phyloP scores from a whole-genome alignment of 2,888 invertebrate species.

The Heliothis peltigera region DNA sequence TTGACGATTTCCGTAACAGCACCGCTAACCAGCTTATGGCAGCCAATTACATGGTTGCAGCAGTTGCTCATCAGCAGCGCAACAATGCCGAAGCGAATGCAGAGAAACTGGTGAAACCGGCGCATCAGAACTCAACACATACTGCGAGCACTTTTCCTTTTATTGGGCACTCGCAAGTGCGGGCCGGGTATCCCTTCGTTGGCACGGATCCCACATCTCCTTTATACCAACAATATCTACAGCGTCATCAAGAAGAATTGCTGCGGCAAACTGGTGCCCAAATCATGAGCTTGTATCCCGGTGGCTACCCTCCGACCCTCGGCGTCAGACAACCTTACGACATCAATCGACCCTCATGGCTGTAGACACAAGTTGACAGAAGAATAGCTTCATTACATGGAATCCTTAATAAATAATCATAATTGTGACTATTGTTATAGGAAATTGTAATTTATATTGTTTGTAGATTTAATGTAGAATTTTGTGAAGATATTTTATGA shows the following conservation, averaged over 20 bases:
- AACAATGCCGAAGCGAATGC: conserved; percentile 74
- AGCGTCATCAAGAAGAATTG: conserved; percentile 91
- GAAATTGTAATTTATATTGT: conserved; percentile 83
- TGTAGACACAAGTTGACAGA: conserved; percentile 77
- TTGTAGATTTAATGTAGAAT: conserved; percentile 77
- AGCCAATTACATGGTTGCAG: conserved; percentile 87
- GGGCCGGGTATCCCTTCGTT: conserved; percentile 91
- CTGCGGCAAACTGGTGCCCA: conserved; percentile 90
- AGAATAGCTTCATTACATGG: conserved; percentile 47
- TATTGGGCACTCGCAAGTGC: conserved; percentile 90
- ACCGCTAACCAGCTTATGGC: conserved; percentile 91
- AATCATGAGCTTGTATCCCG: conserved; percentile 91
- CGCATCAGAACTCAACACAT: conserved; percentile 84
- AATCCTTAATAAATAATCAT: conserved; percentile 67
- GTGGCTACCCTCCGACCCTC: conserved; percentile 91
- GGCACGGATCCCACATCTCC: conserved; percentile 91
- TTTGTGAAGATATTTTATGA: conserved; percentile 75
- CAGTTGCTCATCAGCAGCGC: conserved; percentile 85
- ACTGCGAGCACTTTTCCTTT: conserved; percentile 89
- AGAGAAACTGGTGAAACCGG: conserved; percentile 85
- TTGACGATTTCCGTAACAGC: conserved; percentile 91
- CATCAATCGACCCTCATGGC: conserved; percentile 92
- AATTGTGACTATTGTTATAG: conserved; percentile 80
- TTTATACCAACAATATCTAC: conserved; percentile 93
- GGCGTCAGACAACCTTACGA: conserved; percentile 94